Conservation (phyloP, 2,113 vertebrate genomes). For the Lathamus discolor region DNA sequence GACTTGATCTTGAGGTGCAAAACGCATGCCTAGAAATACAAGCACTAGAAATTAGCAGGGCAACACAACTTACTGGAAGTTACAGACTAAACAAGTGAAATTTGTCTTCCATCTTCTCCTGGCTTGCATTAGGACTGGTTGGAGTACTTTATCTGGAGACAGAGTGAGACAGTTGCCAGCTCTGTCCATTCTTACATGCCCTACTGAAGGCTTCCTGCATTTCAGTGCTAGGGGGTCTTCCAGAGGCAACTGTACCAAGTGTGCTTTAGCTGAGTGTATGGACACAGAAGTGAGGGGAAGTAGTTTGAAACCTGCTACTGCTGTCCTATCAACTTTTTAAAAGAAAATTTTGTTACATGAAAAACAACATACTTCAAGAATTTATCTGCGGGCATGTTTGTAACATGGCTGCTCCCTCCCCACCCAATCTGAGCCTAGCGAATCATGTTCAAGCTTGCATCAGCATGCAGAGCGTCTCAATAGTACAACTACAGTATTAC, state of each 20-base stretch:
- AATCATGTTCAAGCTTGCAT: neutral
- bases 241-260: too few species aligned
- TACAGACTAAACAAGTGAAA: neutral
- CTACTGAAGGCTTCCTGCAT: neutral
- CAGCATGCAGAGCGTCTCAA: neutral
- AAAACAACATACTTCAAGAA: neutral
- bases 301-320: neutral
- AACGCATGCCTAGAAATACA: neutral
- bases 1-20: neutral
- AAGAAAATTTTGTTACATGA: neutral
- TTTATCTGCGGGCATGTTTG: neutral
- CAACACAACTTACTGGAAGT: neutral
- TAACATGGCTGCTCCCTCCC: neutral
- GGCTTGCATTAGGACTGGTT: neutral
- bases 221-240: neutral
- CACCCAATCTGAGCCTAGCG: neutral
- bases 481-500: neutral
- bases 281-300: neutral
- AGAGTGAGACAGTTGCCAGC: fast-evolving
- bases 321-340: neutral
- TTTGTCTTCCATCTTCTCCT: neutral
- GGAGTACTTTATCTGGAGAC: neutral
- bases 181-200: neutral
- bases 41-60: neutral
- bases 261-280: too few species aligned